Conservation (phyloP, 2,888 invertebrate genomes). For the Marronus borbonicus region DNA sequence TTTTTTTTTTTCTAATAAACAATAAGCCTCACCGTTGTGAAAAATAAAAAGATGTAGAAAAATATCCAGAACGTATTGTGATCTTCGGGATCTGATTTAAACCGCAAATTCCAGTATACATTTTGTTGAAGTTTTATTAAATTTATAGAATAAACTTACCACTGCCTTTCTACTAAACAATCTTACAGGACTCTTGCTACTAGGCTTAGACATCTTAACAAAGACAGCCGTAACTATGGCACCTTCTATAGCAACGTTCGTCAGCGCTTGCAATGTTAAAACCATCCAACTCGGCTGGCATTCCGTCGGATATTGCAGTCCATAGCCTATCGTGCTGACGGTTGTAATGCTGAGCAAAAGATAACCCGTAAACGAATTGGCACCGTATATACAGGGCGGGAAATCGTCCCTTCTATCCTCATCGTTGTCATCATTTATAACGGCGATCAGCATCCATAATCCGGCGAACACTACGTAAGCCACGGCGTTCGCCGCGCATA, state of each 20-base stretch:
- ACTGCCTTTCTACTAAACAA: slow-evolving; percentile 83
- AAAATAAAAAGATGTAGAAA: too few relatives aligned
- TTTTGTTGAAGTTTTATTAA: not conserved
- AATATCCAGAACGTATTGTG: too few relatives aligned
- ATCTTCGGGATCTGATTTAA: too few relatives aligned
- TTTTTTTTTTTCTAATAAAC: too few relatives aligned
- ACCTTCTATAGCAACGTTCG: slow-evolving; percentile 65
- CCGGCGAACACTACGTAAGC: slow-evolving; percentile 56
- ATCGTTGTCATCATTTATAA: slow-evolving; percentile 50
- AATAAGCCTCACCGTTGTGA: too few relatives aligned
- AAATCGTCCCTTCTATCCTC: slow-evolving; percentile 44
- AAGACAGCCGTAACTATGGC: slow-evolving; percentile 73
- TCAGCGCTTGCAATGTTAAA: slow-evolving; percentile 61
- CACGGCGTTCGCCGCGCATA: slow-evolving; percentile 62
- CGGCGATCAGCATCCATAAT: slow-evolving; percentile 55
- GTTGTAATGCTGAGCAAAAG: slow-evolving; percentile 65
- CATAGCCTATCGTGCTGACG: slow-evolving; percentile 65
- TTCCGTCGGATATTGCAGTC: slow-evolving; percentile 63
- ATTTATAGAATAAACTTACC: slow-evolving; percentile 69
- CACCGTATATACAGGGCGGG: slow-evolving; percentile 61
- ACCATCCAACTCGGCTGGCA: slow-evolving; percentile 60
- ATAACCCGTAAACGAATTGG: slow-evolving; percentile 63
- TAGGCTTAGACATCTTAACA: slow-evolving; percentile 79
- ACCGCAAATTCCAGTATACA: too few relatives aligned
- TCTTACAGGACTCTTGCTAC: slow-evolving; percentile 64